A percentile compares a stretch with the other conserved stretches of the same genome.
phyloP scores from a whole-genome alignment of 2,888 invertebrate genomes.

The Charanyca ferruginea region DNA sequence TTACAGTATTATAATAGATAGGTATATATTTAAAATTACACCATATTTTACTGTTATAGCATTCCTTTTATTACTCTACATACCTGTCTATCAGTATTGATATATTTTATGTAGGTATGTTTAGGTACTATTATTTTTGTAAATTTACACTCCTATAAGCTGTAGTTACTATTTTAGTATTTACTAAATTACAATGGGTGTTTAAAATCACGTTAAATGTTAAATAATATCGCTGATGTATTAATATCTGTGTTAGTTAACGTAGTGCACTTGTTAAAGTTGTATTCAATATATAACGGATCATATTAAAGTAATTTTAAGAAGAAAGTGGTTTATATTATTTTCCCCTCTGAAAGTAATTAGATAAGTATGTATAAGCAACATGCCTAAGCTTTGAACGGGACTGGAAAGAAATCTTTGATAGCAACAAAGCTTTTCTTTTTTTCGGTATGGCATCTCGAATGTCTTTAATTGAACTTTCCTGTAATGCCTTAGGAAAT shows the following conservation, averaged over 20 bases:
- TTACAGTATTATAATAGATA: too few relatives aligned
- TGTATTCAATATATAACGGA: constrained; percentile 68
- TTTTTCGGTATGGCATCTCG: too few relatives aligned
- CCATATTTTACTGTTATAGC: neutral
- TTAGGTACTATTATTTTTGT: constrained; percentile 47
- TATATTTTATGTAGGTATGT: constrained; percentile 11
- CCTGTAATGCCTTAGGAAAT: too few relatives aligned
- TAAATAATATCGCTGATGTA: constrained; percentile 34
- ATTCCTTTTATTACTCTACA: neutral
- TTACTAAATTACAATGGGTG: constrained; percentile 20
- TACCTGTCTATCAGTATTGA: constrained; percentile 28
- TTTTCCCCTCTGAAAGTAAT: too few relatives aligned
- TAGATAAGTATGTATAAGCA: too few relatives aligned
- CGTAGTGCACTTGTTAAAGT: constrained; percentile 73
- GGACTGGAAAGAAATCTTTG: too few relatives aligned
- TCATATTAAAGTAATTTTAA: constrained; percentile 50
- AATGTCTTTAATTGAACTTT: too few relatives aligned
- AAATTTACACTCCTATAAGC: constrained; percentile 26
- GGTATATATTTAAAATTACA: too few relatives aligned
- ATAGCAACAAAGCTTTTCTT: too few relatives aligned
- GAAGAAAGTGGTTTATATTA: neutral
- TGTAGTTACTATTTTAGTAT: constrained; percentile 31
- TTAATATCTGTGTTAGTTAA: constrained; percentile 68
- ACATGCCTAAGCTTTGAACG: too few relatives aligned
- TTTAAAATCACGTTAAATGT: constrained; percentile 38